These are phyloP conservation scores for Cranoglanis bouderius DNA, from an alignment of 2,113 vertebrate genomes.

Conservation along the genomic window DNA sequence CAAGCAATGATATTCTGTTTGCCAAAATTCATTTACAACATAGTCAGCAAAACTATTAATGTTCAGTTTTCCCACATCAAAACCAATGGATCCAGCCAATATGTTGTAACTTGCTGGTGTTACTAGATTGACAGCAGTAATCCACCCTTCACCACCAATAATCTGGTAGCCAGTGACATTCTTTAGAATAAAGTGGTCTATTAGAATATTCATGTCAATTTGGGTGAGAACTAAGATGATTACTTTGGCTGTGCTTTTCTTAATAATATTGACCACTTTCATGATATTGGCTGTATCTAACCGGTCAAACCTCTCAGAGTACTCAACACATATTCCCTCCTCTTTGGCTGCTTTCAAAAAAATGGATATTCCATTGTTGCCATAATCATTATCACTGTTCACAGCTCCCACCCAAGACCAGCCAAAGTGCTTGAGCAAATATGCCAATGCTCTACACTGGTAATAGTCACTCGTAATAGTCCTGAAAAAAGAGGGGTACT, in stretches of 20 bases:
- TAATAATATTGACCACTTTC: slow-evolving; percentile 68
- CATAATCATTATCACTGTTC: slow-evolving; percentile 71
- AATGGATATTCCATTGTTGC: slow-evolving; percentile 71
- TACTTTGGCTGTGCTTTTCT: slow-evolving; percentile 64
- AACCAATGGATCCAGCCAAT: slow-evolving; percentile 69
- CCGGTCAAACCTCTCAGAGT: slow-evolving; percentile 66
- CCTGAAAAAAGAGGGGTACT: slow-evolving; percentile 70
- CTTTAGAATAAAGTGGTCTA: slow-evolving; percentile 65
- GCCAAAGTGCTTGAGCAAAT: slow-evolving; percentile 71
- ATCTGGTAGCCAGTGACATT: slow-evolving; percentile 72
- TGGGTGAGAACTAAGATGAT: slow-evolving; percentile 70
- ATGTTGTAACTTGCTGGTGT: slow-evolving; percentile 65
- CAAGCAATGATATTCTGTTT: slow-evolving; percentile 57
- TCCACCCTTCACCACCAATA: slow-evolving; percentile 74
- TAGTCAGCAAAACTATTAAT: slow-evolving; percentile 65
- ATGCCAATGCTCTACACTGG: slow-evolving; percentile 66
- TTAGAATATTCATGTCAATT: slow-evolving; percentile 69
- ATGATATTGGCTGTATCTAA: slow-evolving; percentile 62
- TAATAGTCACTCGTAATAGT: slow-evolving; percentile 72
- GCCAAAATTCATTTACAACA: slow-evolving; percentile 66
- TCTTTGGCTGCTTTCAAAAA: slow-evolving; percentile 65
- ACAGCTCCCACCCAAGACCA: slow-evolving; percentile 74
- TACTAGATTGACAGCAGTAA: slow-evolving; percentile 67
- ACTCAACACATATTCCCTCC: slow-evolving; percentile 70
- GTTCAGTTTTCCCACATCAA: slow-evolving; percentile 66